Conservation (phyloP, 2,113 vertebrate species). For the Tyrannus savana region DNA sequence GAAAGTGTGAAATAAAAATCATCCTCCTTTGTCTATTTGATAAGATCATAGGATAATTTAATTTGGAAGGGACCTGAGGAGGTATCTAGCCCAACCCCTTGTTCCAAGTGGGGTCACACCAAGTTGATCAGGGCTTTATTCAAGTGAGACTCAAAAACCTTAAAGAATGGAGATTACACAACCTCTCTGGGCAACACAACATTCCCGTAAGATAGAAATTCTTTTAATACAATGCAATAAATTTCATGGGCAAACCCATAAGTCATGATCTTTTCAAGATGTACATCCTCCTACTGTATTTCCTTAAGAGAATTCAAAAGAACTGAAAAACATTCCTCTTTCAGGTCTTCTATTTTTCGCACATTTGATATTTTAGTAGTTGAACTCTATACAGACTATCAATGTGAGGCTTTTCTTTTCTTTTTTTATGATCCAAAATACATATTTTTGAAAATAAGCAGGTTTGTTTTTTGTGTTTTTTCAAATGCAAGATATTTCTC, state of each 20-base stretch:
- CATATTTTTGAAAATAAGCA: rapidly evolving
- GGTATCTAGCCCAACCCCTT: not conserved
- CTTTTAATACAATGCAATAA: not conserved
- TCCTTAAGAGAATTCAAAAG: not conserved
- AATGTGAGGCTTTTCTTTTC: not conserved
- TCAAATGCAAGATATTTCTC: not conserved
- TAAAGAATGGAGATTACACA: not conserved
- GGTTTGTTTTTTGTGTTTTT: not conserved
- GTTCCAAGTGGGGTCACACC: not conserved
- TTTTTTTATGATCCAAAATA: not conserved
- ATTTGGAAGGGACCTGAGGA: not conserved
- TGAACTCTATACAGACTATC: not conserved
- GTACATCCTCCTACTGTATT: not conserved
- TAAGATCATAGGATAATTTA: not conserved
- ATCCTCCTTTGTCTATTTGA: not conserved
- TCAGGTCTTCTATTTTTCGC: not conserved
- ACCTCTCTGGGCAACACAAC: not conserved
- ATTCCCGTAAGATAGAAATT: not conserved
- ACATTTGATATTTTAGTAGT: not conserved
- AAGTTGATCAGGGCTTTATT: not conserved
- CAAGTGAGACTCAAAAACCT: not conserved
- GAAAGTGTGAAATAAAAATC: not conserved
- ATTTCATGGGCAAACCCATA: not conserved
- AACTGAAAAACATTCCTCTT: not conserved
- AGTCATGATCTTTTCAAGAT: not conserved